Base-by-base conservation (phyloP, 2,113 vertebrate genomes). In the Aldabrachelys gigantea region DNA sequence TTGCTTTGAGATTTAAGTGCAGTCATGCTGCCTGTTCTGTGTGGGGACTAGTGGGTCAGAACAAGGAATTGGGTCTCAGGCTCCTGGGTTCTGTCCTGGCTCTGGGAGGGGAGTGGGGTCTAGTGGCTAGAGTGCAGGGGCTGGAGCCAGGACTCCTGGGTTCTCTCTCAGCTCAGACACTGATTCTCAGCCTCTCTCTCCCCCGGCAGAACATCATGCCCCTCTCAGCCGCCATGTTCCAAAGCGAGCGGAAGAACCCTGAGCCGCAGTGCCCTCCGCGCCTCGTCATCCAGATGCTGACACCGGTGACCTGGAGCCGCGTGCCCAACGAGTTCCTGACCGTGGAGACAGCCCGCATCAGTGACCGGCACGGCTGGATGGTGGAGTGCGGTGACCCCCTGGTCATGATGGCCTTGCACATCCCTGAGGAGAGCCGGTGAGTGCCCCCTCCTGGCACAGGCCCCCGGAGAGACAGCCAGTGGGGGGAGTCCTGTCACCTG, bases 371-470 rank as follows among this genome's bases (percentile, higher is more conserved):
- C 4, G 99, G 99, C 95, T 99, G 99, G 99, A 97, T 98, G 78
- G 98, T 99, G 62, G 98, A 99, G 96, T 99, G 99, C 82, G 92
- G 92, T 2, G 98, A 99, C 41, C 99, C 99, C 1, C 98, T 99
- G 79, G 98, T 98, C 96, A 99, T 99, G 99, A 99, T 99, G 99
- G 99, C 99, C 0, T 98, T 99, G 59, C 99, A 99, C 97, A 98
- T 99, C 92, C 99, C 99, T 0, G 99, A 99, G 97, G 99, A 99
- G 98, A 99, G 99, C 98, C 99, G 99, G 99, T 99, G 47, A 96
- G 94, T 78, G 0, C 27, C 38, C 38, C 11, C 0, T 13, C 3
- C 44, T 13, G 5, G 12, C 4, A 41, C 19, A 11, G 41, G 27
- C 24, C 76, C 41, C 38, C 7, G 6, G 29, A 14, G 14, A 16